A percentile compares a stretch with the other conserved stretches of the same genome.
phyloP scores from a whole-genome alignment of 2,888 invertebrate genomes.

The Sepiola atlantica region DNA sequence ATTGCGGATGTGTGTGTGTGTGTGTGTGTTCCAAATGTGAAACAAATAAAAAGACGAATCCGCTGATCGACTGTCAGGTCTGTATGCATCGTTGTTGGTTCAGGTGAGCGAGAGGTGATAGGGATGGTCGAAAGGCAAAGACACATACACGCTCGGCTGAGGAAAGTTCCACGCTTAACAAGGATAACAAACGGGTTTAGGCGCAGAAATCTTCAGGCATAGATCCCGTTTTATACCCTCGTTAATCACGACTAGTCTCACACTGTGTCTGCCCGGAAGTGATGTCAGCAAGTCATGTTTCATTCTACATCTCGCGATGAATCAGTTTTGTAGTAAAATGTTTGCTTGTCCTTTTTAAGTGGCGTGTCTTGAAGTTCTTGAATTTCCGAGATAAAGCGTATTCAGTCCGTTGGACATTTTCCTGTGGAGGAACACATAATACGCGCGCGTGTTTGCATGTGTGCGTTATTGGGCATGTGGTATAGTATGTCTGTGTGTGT shows the following conservation, averaged over 20 bases:
- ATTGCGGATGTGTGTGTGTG: too few relatives aligned
- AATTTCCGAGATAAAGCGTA: too few relatives aligned
- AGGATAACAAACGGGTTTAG: slow-evolving; percentile 47
- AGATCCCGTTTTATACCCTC: slow-evolving; percentile 47
- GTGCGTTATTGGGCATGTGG: too few relatives aligned
- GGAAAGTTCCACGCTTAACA: slow-evolving; percentile 44
- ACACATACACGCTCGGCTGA: background rate
- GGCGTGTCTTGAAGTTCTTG: too few relatives aligned
- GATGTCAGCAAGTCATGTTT: background rate
- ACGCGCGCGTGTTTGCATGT: too few relatives aligned
- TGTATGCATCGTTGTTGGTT: background rate
- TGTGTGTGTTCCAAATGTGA: too few relatives aligned
- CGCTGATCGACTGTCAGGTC: background rate
- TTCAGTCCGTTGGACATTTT: too few relatives aligned
- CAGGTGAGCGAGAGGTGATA: too few relatives aligned
- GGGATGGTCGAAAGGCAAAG: background rate
- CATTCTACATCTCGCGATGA: background rate
- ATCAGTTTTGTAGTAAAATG: background rate
- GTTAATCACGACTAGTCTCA: slow-evolving; percentile 36
- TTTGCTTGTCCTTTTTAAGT: too few relatives aligned
- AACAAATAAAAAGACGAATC: background rate
- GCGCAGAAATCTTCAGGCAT: slow-evolving; percentile 44
- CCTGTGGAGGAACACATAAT: too few relatives aligned
- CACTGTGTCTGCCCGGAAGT: background rate
- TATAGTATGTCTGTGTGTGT: too few relatives aligned